phyloP scores from a whole-genome alignment of 2,888 invertebrate genomes.

The Julus scandinavius region DNA sequence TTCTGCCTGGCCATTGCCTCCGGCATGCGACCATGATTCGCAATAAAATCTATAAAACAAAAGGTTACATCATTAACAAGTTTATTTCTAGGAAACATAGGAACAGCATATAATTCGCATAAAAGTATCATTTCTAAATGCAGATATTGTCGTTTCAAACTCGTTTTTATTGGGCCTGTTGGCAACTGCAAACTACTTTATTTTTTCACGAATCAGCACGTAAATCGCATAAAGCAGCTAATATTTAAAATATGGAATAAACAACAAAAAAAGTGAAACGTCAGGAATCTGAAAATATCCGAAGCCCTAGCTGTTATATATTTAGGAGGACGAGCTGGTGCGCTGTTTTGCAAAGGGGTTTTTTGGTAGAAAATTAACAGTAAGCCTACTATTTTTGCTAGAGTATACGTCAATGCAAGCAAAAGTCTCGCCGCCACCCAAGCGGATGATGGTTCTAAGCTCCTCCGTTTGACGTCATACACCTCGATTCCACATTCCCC shows the following conservation, averaged over 20 bases:
- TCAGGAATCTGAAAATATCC: conserved; percentile 10
- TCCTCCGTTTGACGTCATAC: conserved; percentile 12
- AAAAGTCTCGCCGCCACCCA: background rate
- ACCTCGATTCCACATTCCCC: conserved; percentile 26
- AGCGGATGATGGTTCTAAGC: background rate
- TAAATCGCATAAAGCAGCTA: background rate
- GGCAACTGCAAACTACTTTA: background rate
- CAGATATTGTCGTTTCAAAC: background rate
- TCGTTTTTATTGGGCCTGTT: background rate
- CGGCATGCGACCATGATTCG: conserved; percentile 87
- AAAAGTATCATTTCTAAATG: background rate
- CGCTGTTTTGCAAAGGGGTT: background rate
- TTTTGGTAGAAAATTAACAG: background rate
- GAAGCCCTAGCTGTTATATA: background rate
- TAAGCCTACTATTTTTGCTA: background rate
- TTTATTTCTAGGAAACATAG: background rate
- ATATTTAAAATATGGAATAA: background rate
- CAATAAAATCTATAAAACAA: conserved; percentile 71
- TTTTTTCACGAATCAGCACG: no score
- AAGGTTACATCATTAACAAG: background rate
- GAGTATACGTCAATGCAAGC: background rate
- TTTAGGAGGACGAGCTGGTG: background rate
- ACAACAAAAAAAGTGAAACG: conserved; percentile 10
- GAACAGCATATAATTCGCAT: background rate
- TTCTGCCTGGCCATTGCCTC: conserved; percentile 90